phyloP scores from a whole-genome alignment of 2,888 invertebrate species.

The Syrphus vitripennis region DNA sequence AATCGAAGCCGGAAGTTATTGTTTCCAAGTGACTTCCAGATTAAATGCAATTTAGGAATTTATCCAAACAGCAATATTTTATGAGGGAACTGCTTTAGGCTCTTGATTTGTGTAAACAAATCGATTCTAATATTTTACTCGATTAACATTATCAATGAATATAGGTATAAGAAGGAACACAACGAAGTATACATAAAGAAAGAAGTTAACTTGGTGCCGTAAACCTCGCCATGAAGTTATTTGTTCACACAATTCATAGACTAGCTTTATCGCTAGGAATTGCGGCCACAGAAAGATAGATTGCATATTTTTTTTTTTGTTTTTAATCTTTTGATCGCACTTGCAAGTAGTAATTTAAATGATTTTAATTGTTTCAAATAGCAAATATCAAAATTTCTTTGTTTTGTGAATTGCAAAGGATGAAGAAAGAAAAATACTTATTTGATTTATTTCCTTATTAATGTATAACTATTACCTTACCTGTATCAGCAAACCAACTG shows the following conservation, averaged over 20 bases:
- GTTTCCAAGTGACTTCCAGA: not conserved
- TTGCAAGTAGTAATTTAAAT: not conserved
- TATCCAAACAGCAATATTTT: not conserved
- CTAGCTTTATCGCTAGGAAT: conserved; percentile 48
- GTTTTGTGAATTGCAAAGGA: not conserved
- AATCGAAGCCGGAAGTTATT: not conserved
- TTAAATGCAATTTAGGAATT: not conserved
- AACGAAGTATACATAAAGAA: not conserved
- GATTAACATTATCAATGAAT: conserved; percentile 10
- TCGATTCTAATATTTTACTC: not conserved
- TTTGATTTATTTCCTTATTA: not conserved
- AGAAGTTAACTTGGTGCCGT: conserved; percentile 30
- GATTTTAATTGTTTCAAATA: not conserved
- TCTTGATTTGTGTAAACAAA: not conserved
- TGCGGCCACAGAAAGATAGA: conserved; percentile 21
- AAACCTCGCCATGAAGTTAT: conserved; percentile 21
- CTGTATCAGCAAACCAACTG: conserved; percentile 69
- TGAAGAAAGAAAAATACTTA: not conserved
- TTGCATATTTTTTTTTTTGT: conserved; percentile 7
- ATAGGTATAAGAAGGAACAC: too few species aligned
- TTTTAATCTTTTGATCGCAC: not conserved
- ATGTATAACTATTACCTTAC: conserved; percentile 13
- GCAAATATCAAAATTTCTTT: not conserved
- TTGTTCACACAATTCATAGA: conserved; percentile 31
- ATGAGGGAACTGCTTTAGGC: not conserved